A percentile compares a stretch with the other conserved stretches of the same genome.
These are phyloP conservation scores for Eumerus sabulonum DNA, from an alignment of 2,888 invertebrate species.

Conservation along the genomic window DNA sequence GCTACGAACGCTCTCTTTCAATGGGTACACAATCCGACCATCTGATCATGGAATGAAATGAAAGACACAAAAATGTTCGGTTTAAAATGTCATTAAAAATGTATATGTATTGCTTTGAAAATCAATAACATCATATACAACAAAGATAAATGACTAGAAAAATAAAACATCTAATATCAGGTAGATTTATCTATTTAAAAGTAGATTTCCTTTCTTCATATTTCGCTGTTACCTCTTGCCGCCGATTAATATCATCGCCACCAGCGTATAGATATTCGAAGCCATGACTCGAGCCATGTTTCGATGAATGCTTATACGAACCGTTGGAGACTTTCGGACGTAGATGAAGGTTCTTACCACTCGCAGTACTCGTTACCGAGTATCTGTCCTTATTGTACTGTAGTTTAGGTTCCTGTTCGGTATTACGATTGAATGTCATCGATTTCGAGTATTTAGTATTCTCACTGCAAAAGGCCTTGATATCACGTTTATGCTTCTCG, in stretches of 20 bases:
- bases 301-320: conserved; percentile 14
- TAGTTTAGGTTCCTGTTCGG: conserved; percentile 7
- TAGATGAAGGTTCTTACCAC: conserved; percentile 18
- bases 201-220: conserved; percentile 37
- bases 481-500: conserved; percentile 73
- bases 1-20: no score
- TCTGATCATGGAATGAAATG: no score
- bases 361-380: conserved; percentile 29
- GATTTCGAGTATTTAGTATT: conserved; percentile 42
- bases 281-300: conserved; percentile 11
- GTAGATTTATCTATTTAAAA: conserved; percentile 26
- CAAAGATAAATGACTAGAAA: conserved; percentile 43
- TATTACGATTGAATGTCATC: conserved; percentile 17
- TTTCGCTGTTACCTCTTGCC: conserved; percentile 25
- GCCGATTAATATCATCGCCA: conserved; percentile 21
- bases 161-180: conserved; percentile 44
- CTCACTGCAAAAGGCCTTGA: conserved; percentile 72
- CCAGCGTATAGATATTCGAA: conserved; percentile 31
- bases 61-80: no score
- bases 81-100: conserved; percentile 21
- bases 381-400: conserved; percentile 33
- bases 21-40: no score
- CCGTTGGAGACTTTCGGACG: conserved; percentile 15
- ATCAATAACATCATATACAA: conserved; percentile 17
- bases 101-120: conserved; percentile 47